phyloP scores from a whole-genome alignment of 1,140 invertebrate species.

The Drosophila equinoxialis region DNA sequence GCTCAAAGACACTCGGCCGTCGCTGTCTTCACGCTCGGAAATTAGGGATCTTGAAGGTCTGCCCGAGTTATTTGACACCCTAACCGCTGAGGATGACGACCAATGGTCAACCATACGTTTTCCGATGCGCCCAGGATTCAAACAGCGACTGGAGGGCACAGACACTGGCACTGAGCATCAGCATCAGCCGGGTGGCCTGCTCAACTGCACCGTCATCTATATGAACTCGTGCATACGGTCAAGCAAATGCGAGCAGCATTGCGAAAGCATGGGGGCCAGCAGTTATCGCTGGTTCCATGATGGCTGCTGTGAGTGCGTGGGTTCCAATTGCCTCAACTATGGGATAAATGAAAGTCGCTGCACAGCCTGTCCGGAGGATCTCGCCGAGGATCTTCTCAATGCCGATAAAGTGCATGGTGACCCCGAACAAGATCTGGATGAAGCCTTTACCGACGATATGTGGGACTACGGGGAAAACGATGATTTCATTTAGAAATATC shows the following conservation, averaged over 20 bases:
- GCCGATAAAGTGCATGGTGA: constrained; percentile 32
- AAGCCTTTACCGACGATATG: constrained; percentile 48
- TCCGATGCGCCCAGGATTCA: constrained; percentile 75
- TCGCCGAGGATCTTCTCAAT: constrained; percentile 39
- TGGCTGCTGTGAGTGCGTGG: constrained; percentile 97
- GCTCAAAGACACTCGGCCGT: constrained; percentile 88
- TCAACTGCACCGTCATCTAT: constrained; percentile 96
- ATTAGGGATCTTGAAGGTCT: constrained; percentile 93
- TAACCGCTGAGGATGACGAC: constrained; percentile 91
- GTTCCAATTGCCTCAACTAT: constrained; percentile 94
- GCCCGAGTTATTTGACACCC: constrained; percentile 91
- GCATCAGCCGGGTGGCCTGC: constrained; percentile 73
- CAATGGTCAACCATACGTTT: constrained; percentile 92
- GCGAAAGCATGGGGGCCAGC: constrained; percentile 81
- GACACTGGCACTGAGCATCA: not conserved
- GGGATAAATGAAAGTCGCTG: constrained; percentile 91
- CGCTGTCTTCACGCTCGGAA: constrained; percentile 91
- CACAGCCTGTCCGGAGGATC: constrained; percentile 69
- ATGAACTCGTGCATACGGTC: constrained; percentile 94
- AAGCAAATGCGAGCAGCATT: constrained; percentile 87
- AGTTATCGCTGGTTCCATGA: constrained; percentile 94
- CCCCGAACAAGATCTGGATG: constrained; percentile 58
- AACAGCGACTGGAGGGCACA: constrained; percentile 52
- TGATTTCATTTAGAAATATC: constrained; percentile 16
- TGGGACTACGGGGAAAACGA: constrained; percentile 70